Evolutionary conservation across 2,888 invertebrate genomes (phyloP), one percentile per base, ranked within the genome.

Genomic region (Sarcophaga carnaria): DNA sequence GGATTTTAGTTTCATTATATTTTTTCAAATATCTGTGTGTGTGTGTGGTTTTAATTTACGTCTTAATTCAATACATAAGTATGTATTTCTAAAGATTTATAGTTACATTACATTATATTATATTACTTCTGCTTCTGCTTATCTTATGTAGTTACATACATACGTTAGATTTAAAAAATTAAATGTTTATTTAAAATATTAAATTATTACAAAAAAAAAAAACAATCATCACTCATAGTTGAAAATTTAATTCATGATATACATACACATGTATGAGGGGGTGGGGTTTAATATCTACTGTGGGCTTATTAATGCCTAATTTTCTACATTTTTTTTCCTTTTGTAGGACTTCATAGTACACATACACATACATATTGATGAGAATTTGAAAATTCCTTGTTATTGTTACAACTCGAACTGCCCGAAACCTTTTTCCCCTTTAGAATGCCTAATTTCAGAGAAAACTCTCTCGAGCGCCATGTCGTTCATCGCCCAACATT

Each of bases 381-480:
- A 62, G 27, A 25, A 59, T 60, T 47, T 17, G 22, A 67, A 74
- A 74, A 59, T 60, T 67, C 17, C 2, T 25, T 69, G 45, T 10
- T 2, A 14, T 54, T 5, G 17, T 14, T 14, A 17, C 5, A 60
- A 77, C 6, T 72, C 3, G 37, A 60, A 63, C 11, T 25, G 27
- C 25, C 20, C 25, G 17, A 27, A 47, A 64, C 10, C 14, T 27
- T 14, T 37, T 11, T 64, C 60, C 64, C 64, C 64, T 63, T 84
- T 76, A 69, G 54, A 80, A 76, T 70, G 83, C 89, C 90, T 90
- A 91, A 88, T 91, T 93, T 94, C 93, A 94, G 86, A 94, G 93
- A 85, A 94, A 94, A 84, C 93, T 94, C 88, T 94, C 94, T 5
- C 94, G 89, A 5, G 94, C 94, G 0, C 94, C 94, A 77, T 93